Base-by-base conservation (phyloP, 2,888 invertebrate genomes). In the Choreutis nemorana region DNA sequence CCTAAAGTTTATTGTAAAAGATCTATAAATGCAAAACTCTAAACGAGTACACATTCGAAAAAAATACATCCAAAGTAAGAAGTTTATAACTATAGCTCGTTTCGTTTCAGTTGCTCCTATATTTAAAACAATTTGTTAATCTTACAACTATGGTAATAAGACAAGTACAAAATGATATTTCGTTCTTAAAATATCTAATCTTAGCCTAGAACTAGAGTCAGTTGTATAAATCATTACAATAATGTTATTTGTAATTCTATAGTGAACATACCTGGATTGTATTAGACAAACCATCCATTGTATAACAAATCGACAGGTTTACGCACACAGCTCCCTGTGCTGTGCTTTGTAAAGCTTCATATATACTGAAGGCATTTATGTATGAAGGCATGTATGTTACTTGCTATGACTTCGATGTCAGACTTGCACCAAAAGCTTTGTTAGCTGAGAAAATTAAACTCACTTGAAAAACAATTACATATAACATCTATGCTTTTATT, bases 111-210 rank as follows among this genome's bases (percentile, higher is more conserved):
- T 58, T 62, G 56, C 63, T 56, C 63, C 57, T 70, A 67, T 53
- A 59, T 57, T 70, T 65, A 70, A 75, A 63, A 72, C 55, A 64
- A 62, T 66, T 75, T 70, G 75, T 75, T 75, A 77, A 11, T 53
- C 77, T 75, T 77, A 77, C 31, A 50, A 43, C 68, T 77, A 73
- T 66, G 73, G 73, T 75, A 72, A 65, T 63, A 71, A 75, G 66
- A 75, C 77, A 72, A 77, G 78, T 78, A 78, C 72, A 78, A 78
- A 78, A 77, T 73, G 77, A 78, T 77, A 73, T 66, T 72, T 66
- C 61, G 60, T 57, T 48, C 65, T 71, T 72, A 72, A 54, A 65
- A 66, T 71, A 70, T 59, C 55, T 67, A 68, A 65, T 56, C 59
- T 55, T 75, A 75, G 47, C 67, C 72, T 77, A 77, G 54, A 60